A percentile compares a stretch with the other conserved stretches of the same genome.
Conservation (phyloP, 2,113 vertebrate genomes). For the Toxostoma redivivum region DNA sequence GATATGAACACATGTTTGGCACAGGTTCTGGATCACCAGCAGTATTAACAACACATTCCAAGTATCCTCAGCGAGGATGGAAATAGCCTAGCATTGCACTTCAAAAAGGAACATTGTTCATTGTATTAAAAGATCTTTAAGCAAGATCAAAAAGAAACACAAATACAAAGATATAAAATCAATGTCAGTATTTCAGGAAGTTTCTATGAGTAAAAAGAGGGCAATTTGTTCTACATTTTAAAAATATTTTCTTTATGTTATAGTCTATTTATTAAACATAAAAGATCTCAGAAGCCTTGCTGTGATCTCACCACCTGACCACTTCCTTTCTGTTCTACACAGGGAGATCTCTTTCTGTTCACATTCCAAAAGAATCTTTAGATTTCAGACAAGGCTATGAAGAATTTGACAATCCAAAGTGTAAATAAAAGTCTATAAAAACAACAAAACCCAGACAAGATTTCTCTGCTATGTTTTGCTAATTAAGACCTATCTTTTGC, state of each 20-base stretch:
- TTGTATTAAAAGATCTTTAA: not conserved
- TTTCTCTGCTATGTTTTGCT: not conserved
- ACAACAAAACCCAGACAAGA: not conserved
- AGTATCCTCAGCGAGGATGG: not conserved
- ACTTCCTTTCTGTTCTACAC: not conserved
- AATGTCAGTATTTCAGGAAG: not conserved
- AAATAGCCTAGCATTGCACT: not conserved
- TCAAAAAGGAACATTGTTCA: not conserved
- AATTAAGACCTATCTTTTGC: not conserved
- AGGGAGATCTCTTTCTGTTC: not conserved
- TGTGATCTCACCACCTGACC: not conserved
- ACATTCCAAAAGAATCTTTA: not conserved
- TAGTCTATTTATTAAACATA: not conserved
- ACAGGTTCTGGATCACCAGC: not conserved
- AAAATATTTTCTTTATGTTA: not conserved
- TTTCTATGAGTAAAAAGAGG: not conserved
- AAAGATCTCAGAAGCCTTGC: not conserved
- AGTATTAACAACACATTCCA: not conserved
- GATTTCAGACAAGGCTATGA: not conserved
- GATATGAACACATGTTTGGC: not conserved
- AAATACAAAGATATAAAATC: not conserved
- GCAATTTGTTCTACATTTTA: not conserved
- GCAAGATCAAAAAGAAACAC: not conserved
- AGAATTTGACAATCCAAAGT: not conserved
- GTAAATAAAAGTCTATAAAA: not conserved